phyloP scores from a whole-genome alignment of 2,113 vertebrate species.

The Toxostoma redivivum region DNA sequence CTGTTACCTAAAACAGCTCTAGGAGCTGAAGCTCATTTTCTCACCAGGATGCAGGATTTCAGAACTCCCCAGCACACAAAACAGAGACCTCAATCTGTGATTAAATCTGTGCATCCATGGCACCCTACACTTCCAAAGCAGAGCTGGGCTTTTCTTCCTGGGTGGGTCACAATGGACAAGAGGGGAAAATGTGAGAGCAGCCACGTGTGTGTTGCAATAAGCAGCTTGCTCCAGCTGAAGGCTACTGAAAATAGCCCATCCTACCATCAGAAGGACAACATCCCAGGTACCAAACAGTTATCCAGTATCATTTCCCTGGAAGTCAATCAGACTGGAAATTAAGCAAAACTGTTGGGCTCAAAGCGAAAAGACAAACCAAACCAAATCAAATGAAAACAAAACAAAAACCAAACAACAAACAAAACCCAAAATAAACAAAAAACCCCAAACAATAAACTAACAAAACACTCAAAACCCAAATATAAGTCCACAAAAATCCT shows the following conservation, averaged over 20 bases:
- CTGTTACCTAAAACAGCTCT: not conserved
- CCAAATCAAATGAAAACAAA: not conserved
- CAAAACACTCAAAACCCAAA: not conserved
- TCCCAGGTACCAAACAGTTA: not conserved
- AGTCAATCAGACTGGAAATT: not conserved
- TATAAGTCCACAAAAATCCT: not conserved
- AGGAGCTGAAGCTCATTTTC: not conserved
- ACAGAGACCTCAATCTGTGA: not conserved
- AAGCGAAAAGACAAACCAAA: not conserved
- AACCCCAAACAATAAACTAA: not conserved
- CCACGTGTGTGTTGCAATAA: rapidly evolving
- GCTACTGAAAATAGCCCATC: not conserved
- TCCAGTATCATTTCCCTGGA: not conserved
- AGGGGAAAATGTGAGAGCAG: not conserved
- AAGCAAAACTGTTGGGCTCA: not conserved
- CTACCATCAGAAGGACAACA: not conserved
- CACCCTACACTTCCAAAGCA: not conserved
- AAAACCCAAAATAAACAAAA: not conserved
- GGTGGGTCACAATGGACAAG: not conserved
- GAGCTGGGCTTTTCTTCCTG: not conserved
- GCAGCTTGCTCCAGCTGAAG: not conserved
- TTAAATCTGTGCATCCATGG: not conserved
- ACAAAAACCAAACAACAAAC: not conserved
- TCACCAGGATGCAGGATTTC: not conserved
- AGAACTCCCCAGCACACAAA: not conserved